A percentile compares a stretch with the other conserved stretches of the same genome.
These are phyloP conservation scores for Hybos culiciformis DNA, from an alignment of 2,888 invertebrate species.

Conservation along the genomic window DNA sequence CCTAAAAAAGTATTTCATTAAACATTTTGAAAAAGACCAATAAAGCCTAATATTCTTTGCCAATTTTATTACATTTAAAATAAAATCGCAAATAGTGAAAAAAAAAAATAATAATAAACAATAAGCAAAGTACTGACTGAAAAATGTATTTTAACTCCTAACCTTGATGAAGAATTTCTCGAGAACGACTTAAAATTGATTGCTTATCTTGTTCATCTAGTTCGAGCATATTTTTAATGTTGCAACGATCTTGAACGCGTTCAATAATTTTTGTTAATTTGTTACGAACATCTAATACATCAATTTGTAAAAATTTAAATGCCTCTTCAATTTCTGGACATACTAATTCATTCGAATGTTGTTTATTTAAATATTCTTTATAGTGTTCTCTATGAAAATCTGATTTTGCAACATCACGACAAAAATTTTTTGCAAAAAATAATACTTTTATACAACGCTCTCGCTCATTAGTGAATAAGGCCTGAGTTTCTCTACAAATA, in stretches of 20 bases:
- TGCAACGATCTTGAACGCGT: constrained; percentile 29
- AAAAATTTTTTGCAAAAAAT: constrained; percentile 65
- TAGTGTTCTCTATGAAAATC: constrained; percentile 36
- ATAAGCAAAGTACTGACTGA: too few relatives aligned
- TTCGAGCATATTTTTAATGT: constrained; percentile 25
- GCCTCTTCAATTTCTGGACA: constrained; percentile 47
- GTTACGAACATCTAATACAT: constrained; percentile 30
- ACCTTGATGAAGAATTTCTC: constrained; percentile 72
- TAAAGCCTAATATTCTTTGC: too few relatives aligned
- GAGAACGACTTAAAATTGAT: constrained; percentile 47
- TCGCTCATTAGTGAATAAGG: constrained; percentile 61
- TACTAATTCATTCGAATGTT: constrained; percentile 37
- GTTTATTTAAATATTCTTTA: constrained; percentile 28
- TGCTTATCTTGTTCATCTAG: constrained; percentile 38
- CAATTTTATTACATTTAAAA: too few relatives aligned
- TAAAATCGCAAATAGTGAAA: too few relatives aligned
- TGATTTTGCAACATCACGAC: constrained; percentile 47
- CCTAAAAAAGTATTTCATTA: too few relatives aligned
- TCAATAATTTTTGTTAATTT: constrained; percentile 35
- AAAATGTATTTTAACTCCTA: too few relatives aligned
- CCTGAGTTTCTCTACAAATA: constrained; percentile 66
- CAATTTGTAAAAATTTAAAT: constrained; percentile 43
- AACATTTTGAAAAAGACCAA: too few relatives aligned
- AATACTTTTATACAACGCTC: constrained; percentile 69
- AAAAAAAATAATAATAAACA: too few relatives aligned